A percentile compares a stretch with the other conserved stretches of the same genome.
These are phyloP conservation scores for Pluvianellus socialis DNA, from an alignment of 2,113 vertebrate species.

Conservation along the genomic window DNA sequence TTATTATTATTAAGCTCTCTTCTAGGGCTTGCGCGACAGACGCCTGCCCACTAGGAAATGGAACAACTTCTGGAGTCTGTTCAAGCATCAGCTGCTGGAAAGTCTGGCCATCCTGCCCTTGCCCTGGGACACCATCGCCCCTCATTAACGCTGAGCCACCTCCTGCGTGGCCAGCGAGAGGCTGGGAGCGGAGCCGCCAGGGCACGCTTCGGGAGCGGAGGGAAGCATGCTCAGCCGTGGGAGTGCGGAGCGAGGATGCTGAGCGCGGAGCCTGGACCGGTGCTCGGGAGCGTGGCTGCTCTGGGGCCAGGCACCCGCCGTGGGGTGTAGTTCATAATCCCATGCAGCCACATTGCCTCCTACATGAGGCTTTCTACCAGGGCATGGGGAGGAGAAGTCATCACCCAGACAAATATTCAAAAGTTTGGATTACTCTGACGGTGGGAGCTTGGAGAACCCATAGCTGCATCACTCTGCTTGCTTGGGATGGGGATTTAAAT, in stretches of 20 bases:
- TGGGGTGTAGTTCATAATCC: neutral
- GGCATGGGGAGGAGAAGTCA: neutral
- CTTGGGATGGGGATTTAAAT: neutral
- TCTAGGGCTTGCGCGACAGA: neutral
- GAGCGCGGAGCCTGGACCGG: rapidly evolving
- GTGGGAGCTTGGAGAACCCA: neutral
- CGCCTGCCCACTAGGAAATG: neutral
- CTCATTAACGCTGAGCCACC: neutral
- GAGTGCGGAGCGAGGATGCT: neutral
- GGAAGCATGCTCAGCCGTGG: rapidly evolving
- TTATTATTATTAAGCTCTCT: neutral
- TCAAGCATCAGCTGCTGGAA: neutral
- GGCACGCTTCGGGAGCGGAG: neutral
- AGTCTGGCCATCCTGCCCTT: constrained; percentile 6
- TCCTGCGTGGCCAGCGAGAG: neutral
- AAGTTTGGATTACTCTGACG: neutral
- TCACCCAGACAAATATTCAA: neutral
- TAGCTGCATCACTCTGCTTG: neutral
- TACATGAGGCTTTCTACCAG: neutral
- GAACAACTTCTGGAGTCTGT: neutral
- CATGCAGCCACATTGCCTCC: neutral
- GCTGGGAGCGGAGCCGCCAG: neutral
- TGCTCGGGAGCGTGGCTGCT: neutral
- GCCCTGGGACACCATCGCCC: neutral
- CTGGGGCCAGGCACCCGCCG: rapidly evolving